Evolutionary conservation across 2,888 invertebrate genomes (phyloP), one percentile per base, ranked within the genome.

Genomic region (Archips xylosteana): DNA sequence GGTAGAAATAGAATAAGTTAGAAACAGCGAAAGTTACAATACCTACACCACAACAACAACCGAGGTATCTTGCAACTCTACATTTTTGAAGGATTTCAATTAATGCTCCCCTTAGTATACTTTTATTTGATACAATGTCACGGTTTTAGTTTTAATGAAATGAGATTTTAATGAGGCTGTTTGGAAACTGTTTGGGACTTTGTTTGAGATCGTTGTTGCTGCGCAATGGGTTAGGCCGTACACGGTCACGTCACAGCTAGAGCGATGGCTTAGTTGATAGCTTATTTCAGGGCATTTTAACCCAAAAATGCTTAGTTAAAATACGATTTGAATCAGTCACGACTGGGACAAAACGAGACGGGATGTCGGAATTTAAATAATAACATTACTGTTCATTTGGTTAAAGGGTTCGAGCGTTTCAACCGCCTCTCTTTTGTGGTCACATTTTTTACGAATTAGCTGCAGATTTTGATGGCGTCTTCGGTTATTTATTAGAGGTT

Each of bases 181-280:
- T 32, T 57, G 23, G 32, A 57, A 57, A 57, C n/a, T n/a, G n/a
- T 54, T 23, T 57, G 10, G 32, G 57, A 49, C 49, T 51, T 57
- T 32, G 57, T 32, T 57, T 12, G 32, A 23, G 32, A 23, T 57
- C 57, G 32, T 12, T 12, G 10, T 3, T 57, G 32, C 57, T 39
- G 39, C 32, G 57, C 32, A 23, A 57, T 12, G 32, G 9, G 57
- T 32, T 32, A 12, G 32, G 32, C 12, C 8, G 9, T 9, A 8
- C 57, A n/a, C 57, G 57, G 57, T 57, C 57, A 32, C 3, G 10
- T 23, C 57, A 57, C 57, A 57, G 32, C 32, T 32, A 32, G 57
- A 32, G 57, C 57, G 57, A 57, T 57, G 57, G 57, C 23, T 57
- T 57, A 23, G n/a, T 57, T 57, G 57, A 57, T 32, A 57, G 57